These are phyloP conservation scores for Ophion ellenae DNA, from an alignment of 2,888 invertebrate species.

Conservation along the genomic window DNA sequence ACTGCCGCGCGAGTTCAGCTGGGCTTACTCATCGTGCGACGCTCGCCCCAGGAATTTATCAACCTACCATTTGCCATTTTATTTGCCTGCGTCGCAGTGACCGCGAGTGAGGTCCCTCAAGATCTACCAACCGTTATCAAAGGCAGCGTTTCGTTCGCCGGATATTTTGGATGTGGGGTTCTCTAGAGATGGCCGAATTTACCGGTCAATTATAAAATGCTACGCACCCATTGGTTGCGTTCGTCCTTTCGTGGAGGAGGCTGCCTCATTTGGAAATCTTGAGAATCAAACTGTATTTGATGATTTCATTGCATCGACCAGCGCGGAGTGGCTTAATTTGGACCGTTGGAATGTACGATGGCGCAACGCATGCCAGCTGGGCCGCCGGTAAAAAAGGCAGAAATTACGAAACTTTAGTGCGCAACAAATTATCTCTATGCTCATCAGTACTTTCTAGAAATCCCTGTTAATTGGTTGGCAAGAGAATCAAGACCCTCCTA, in stretches of 20 bases:
- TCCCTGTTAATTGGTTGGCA: background rate
- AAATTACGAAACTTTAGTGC: background rate
- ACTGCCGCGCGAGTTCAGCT: background rate
- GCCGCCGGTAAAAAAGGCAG: background rate
- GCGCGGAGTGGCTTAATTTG: background rate
- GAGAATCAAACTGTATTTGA: background rate
- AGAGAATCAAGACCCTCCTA: background rate
- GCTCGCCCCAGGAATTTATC: constrained; percentile 74
- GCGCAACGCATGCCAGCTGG: background rate
- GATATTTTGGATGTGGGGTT: constrained; percentile 3
- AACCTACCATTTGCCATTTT: constrained; percentile 77
- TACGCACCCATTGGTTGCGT: background rate
- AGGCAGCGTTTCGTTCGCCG: background rate
- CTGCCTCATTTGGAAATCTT: background rate
- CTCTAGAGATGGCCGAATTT: background rate
- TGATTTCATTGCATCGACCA: background rate
- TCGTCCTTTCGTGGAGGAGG: background rate
- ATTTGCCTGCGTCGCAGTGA: constrained; percentile 73
- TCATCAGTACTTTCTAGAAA: background rate
- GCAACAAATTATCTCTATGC: background rate
- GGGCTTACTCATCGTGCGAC: constrained; percentile 49
- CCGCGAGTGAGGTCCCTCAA: constrained; percentile 70
- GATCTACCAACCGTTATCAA: constrained; percentile 14
- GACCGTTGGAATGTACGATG: background rate
- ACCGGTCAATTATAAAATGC: background rate